Conservation (phyloP, 2,113 vertebrate species). For the Lamprologus tigripictilis region DNA sequence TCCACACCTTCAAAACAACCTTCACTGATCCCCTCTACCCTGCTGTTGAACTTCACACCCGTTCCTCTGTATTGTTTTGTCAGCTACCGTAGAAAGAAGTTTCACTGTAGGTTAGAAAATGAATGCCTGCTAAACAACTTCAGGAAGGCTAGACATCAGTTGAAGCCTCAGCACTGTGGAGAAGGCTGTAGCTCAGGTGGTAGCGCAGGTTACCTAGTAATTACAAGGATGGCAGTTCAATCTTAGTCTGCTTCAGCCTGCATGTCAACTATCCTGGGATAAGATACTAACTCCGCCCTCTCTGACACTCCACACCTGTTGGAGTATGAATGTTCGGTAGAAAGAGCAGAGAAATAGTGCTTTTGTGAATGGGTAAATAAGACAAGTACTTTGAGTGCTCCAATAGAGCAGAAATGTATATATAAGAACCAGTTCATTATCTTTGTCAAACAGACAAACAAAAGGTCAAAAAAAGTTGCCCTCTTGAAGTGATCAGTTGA, state of each 20-base stretch:
- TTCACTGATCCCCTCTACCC: constrained; percentile 6
- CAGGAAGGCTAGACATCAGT: neutral
- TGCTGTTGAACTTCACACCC: neutral
- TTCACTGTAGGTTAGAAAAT: neutral
- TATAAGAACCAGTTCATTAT: neutral
- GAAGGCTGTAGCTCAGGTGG: neutral
- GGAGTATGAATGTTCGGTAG: accelerated
- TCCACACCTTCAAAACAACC: neutral
- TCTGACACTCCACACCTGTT: neutral
- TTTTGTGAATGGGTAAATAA: neutral
- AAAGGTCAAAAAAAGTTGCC: neutral
- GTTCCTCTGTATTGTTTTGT: neutral
- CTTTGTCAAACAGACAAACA: neutral
- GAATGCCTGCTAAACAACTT: accelerated
- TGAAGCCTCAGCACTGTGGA: neutral
- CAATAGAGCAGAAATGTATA: neutral
- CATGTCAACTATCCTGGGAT: neutral
- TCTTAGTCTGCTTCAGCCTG: neutral
- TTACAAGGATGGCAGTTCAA: neutral
- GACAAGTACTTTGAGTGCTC: accelerated
- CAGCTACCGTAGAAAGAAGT: neutral
- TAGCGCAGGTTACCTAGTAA: neutral
- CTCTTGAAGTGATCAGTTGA: neutral
- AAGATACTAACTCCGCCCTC: neutral
- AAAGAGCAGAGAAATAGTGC: neutral